Evolutionary conservation across 1,140 invertebrate species (phyloP), one percentile per base, ranked within the genome.

Genomic region (Drosophila trapezifrons): DNA sequence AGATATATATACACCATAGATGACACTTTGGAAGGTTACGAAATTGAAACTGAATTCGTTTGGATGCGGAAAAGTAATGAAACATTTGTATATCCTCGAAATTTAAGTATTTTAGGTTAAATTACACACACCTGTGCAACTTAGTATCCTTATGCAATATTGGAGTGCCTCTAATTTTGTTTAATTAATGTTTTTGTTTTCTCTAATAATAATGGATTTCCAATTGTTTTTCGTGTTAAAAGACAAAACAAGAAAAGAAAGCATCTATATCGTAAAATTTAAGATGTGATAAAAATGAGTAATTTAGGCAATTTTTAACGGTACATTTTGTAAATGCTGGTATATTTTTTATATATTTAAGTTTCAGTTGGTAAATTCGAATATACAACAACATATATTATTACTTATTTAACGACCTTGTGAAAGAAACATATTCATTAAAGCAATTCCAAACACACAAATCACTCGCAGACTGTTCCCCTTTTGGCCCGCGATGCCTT

Each of bases 61-160:
- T 79, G 58, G 64, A 64, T 64, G 78, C 47, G 22, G 27, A 65
- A 51, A 78, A 67, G 60, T 65, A 86, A 82, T 62, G 27, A 51
- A 54, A 86, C 72, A 76, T 78, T 80, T 84, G 32, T 35, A 65
- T 55, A 58, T 35, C 49, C 17, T 27, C 17, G 37, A 79, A 60
- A 52, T 78, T 74, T 13, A 62, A 40, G 76, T 78, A 59, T 59
- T 76, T 60, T 52, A 56, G 67, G 65, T 71, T 55, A 43, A 52
- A 35, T 20, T 20, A 80, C 51, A 69, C 69, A 62, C 76, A 81
- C 72, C 72, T 86, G 84, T 86, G 84, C 81, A 90, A 90, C 82
- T 83, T 86, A 87, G 84, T 83, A 87, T 89, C 84, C 84, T 89
- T 89, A 84, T 84, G 90, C 90, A 91, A 91, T 91, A 91, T 91